Evolutionary conservation across 2,113 vertebrate genomes (phyloP), one percentile per base, ranked within the genome.

Genomic region (Proterorhinus semilunaris): DNA sequence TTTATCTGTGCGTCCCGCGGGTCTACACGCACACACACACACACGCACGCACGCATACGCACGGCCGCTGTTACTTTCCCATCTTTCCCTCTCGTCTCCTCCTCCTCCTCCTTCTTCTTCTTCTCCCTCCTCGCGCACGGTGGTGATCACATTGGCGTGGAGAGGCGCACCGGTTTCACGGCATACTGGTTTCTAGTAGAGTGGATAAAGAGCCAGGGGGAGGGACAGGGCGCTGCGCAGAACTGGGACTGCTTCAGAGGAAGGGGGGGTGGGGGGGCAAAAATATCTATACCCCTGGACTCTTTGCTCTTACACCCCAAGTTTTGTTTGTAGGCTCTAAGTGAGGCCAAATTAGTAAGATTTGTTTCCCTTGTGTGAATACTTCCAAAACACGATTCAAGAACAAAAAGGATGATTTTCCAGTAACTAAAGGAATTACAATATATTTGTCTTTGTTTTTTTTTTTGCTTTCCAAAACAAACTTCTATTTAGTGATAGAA

Each of bases 111-210:
- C 53, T 27, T 15, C 6, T 36, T 6, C 49, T 61, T 10, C 8
- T 52, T 65, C 47, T 50, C 10, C 43, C 49, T 65, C 65, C 55
- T 61, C 42, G 16, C 58, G 66, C 63, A 7, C 75, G 64, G 81
- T 78, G 80, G 81, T 79, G 80, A 75, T 84, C 79, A 79, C 69
- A 63, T 65, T 66, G 72, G 82, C 59, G 69, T 64, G 80, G 75
- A 68, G 80, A 76, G 72, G 72, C 62, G 81, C 83, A 83, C 76
- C 70, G 70, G 83, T 89, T 91, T 90, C 91, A 92, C 57, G 71
- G 90, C 91, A 92, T 85, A 88, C 86, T 92, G 91, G 79, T 49
- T 89, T 88, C 90, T 90, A 91, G 91, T 76, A 89, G 91, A 71
- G 88, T 92, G 93, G 89, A 90, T 91, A 85, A 91, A 92, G 86